Percentiles rank a stretch among this genome's conserved stretches.
Evolutionary conservation across 2,797 vertebrate genomes (phyloP).

Genomic region (Scolopax bukidnonensis): DNA sequence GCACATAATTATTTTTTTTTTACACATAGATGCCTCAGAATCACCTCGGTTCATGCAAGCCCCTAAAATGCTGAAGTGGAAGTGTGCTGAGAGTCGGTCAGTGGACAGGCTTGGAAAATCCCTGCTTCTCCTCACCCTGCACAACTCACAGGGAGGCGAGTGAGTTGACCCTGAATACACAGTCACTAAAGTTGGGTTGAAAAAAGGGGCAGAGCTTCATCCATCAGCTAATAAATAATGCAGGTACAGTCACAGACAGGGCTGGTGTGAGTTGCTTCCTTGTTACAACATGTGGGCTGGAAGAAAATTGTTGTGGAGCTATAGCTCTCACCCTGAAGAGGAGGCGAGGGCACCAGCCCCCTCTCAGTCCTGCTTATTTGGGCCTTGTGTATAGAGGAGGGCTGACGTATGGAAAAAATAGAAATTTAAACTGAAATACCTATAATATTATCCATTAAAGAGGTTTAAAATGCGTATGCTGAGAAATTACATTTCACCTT

Average conservation of each 20-base stretch:
- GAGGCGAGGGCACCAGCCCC: neutral
- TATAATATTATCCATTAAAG: neutral
- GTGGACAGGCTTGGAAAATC: neutral
- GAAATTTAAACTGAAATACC: neutral
- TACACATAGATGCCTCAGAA: neutral
- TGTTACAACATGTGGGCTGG: neutral
- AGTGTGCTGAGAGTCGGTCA: neutral
- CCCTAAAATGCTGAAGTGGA: neutral
- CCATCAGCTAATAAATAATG: conserved; percentile 32
- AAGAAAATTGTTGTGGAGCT: neutral
- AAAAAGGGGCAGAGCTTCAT: neutral
- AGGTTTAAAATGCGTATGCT: neutral
- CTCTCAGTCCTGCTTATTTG: neutral
- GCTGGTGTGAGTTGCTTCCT: neutral
- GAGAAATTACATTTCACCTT: neutral
- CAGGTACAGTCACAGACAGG: neutral
- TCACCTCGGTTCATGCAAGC: neutral
- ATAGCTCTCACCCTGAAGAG: neutral
- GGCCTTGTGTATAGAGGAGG: neutral
- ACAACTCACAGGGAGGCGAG: neutral
- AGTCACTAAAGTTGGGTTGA: conserved; percentile 1
- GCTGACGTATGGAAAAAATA: neutral
- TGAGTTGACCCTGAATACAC: neutral
- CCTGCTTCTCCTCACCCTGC: neutral
- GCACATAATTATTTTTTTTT: neutral